These are phyloP conservation scores for Notarius quadriscutis DNA, from an alignment of 2,113 vertebrate genomes.

Conservation along the genomic window DNA sequence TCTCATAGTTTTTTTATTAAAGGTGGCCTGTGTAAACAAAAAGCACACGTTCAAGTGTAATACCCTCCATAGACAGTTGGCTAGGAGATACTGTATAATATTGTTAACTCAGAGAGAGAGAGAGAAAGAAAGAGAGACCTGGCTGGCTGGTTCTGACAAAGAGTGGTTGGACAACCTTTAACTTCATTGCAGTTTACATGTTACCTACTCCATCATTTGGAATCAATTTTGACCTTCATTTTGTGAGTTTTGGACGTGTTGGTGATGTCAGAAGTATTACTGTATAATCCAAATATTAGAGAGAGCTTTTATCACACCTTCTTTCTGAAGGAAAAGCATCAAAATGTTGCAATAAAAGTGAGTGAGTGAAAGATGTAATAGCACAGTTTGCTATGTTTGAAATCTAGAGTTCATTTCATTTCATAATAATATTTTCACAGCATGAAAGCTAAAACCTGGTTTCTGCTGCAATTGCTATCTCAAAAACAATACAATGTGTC, in stretches of 20 bases:
- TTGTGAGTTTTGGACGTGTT: background rate
- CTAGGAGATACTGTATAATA: slow-evolving; percentile 63
- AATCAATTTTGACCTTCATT: background rate
- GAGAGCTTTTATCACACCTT: background rate
- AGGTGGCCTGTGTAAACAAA: slow-evolving; percentile 71
- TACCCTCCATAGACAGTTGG: slow-evolving; percentile 63
- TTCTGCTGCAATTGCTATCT: background rate
- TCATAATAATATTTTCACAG: background rate
- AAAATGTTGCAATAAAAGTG: background rate
- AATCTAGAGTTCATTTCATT: background rate
- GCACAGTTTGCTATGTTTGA: background rate
- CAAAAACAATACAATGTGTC: background rate
- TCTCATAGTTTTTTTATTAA: slow-evolving; percentile 75
- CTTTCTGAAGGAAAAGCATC: background rate
- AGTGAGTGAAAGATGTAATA: background rate
- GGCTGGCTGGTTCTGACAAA: background rate
- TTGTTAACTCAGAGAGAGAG: slow-evolving; percentile 56
- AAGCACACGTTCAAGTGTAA: slow-evolving; percentile 70
- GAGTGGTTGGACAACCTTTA: slow-evolving; percentile 4
- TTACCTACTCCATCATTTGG: background rate
- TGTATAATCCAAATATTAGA: background rate
- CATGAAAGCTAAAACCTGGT: background rate
- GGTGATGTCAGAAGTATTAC: background rate
- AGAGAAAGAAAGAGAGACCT: background rate
- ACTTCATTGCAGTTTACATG: slow-evolving; percentile 4